phyloP scores from a whole-genome alignment of 2,888 invertebrate species.

The Aporophyla lueneburgensis region DNA sequence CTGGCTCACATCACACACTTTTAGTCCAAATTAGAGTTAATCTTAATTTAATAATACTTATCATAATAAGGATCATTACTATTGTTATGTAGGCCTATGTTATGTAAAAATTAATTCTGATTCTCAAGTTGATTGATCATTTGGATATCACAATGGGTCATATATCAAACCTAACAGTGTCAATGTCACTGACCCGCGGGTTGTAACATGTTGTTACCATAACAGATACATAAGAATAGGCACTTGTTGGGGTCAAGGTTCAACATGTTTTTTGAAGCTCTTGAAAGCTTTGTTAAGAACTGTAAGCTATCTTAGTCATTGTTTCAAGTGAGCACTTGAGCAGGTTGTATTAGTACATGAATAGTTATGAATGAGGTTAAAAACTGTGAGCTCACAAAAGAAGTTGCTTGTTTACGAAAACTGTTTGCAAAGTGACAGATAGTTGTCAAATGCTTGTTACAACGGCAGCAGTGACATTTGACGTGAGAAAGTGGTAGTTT shows the following conservation, averaged over 20 bases:
- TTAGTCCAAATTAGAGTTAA: conserved; percentile 28
- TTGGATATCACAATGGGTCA: conserved; percentile 61
- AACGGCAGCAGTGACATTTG: no score
- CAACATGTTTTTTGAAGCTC: conserved; percentile 17
- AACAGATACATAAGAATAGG: conserved; percentile 42
- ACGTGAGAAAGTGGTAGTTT: no score
- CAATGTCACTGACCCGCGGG: conserved; percentile 74
- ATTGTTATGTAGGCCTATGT: conserved; percentile 53
- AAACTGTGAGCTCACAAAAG: no score
- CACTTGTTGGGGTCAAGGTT: conserved; percentile 54
- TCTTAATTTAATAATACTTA: conserved; percentile 53
- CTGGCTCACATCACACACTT: conserved; percentile 44
- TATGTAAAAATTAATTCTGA: conserved; percentile 49
- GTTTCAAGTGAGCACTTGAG: not conserved
- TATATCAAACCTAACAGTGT: conserved; percentile 69
- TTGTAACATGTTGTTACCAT: conserved; percentile 53
- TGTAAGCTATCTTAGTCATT: not conserved
- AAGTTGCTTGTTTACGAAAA: no score
- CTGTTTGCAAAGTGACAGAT: no score
- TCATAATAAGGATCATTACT: conserved; percentile 49
- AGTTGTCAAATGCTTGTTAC: no score
- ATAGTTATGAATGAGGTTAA: not conserved
- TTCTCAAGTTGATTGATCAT: conserved; percentile 63
- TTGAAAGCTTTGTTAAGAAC: conserved; percentile 15
- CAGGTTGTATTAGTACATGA: not conserved